These are phyloP conservation scores for Fukomys damarensis DNA, from an alignment of 2,113 vertebrate species.

Conservation along the genomic window DNA sequence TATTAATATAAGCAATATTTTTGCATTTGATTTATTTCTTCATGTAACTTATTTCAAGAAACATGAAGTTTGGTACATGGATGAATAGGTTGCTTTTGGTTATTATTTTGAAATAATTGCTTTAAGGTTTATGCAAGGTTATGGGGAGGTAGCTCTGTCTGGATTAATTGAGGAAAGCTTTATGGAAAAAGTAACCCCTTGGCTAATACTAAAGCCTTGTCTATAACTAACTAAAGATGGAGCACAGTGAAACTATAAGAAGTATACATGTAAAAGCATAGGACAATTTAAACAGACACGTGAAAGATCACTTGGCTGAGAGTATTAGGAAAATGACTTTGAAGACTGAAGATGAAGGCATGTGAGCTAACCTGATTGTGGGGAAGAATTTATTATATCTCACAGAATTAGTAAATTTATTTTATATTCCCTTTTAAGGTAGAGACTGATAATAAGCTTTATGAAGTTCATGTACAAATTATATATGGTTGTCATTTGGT, in stretches of 20 bases:
- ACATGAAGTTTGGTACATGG: neutral
- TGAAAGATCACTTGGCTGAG: neutral
- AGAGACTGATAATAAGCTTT: neutral
- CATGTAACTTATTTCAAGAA: neutral
- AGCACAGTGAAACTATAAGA: neutral
- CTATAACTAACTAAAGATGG: neutral
- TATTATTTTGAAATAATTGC: constrained; percentile 29
- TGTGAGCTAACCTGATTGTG: neutral
- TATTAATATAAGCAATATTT: neutral
- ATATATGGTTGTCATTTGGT: neutral
- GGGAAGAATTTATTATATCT: neutral
- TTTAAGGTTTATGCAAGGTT: neutral
- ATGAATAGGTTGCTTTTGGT: neutral
- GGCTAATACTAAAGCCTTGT: neutral
- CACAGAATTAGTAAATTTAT: neutral
- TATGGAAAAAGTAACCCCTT: neutral
- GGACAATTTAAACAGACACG: neutral
- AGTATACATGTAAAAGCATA: neutral
- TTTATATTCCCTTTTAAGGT: neutral
- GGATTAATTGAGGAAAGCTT: neutral
- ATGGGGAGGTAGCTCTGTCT: neutral
- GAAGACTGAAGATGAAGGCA: neutral
- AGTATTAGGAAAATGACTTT: neutral
- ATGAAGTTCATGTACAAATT: neutral
- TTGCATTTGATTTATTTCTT: neutral